Evolutionary conservation across 2,797 vertebrate genomes (phyloP).

Genomic region (Perodicticus potto): DNA sequence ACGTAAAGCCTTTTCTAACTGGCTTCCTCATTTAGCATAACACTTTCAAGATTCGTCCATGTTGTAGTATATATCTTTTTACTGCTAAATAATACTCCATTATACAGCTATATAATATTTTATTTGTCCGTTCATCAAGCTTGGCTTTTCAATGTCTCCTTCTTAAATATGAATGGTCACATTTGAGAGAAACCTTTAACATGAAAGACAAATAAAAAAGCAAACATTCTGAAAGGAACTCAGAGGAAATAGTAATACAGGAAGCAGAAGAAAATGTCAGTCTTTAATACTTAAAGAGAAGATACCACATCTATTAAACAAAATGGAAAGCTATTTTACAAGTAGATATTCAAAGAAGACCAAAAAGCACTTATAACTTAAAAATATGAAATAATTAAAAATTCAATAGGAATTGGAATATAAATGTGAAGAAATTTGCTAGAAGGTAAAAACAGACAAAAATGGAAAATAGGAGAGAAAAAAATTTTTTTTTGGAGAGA

Average conservation of each 20-base stretch:
- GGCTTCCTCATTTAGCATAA: background rate
- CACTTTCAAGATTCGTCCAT: background rate
- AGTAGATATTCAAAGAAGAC: background rate
- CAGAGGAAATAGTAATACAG: background rate
- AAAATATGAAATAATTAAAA: slow-evolving; percentile 13
- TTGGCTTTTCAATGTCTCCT: background rate
- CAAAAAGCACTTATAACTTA: background rate
- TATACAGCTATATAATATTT: background rate
- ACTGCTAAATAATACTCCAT: background rate
- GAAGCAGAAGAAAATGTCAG: background rate
- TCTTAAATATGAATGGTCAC: slow-evolving; percentile 4
- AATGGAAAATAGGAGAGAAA: slow-evolving; percentile 20
- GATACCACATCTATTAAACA: background rate
- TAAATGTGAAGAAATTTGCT: background rate
- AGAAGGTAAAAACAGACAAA: background rate
- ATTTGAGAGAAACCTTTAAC: background rate
- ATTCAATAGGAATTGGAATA: background rate
- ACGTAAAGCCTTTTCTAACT: background rate
- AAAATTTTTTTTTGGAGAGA: no score
- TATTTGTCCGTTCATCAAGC: slow-evolving; percentile 19
- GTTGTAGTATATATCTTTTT: background rate
- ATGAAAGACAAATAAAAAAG: slow-evolving; percentile 32
- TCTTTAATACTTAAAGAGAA: background rate
- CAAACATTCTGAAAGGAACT: slow-evolving; percentile 34
- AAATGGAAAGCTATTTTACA: slow-evolving; percentile 19